Conservation (phyloP, 2,113 vertebrate species). For the Bubo blakistoni region DNA sequence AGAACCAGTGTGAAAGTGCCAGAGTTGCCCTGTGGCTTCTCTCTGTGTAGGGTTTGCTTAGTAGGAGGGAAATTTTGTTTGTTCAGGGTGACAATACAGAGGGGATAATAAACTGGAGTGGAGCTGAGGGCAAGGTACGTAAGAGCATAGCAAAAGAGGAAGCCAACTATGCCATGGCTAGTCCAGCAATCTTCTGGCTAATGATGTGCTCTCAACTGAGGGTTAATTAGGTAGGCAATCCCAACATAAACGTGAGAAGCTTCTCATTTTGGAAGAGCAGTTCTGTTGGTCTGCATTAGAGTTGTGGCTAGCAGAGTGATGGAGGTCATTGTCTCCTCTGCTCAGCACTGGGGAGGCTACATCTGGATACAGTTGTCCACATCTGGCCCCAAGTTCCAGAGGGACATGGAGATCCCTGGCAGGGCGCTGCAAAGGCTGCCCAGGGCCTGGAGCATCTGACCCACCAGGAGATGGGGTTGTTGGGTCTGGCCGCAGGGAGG, state of each 20-base stretch:
- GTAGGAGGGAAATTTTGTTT: background rate
- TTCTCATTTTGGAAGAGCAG: background rate
- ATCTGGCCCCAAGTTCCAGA: background rate
- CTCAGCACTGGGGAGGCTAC: background rate
- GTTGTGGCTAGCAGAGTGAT: background rate
- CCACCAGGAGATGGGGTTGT: background rate
- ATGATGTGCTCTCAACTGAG: background rate
- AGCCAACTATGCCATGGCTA: background rate
- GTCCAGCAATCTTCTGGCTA: background rate
- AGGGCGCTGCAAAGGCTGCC: background rate
- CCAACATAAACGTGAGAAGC: background rate
- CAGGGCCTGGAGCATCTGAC: background rate
- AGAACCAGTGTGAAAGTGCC: background rate
- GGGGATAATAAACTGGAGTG: background rate
- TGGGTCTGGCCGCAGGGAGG: background rate
- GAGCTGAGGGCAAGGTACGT: background rate
- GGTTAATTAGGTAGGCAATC: background rate
- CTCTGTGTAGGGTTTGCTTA: background rate
- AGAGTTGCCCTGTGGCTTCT: background rate
- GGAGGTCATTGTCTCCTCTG: background rate
- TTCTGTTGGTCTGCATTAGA: background rate
- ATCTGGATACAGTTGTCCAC: background rate
- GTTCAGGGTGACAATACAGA: background rate
- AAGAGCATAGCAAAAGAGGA: background rate
- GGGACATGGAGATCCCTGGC: background rate